A percentile compares a stretch with the other conserved stretches of the same genome.
These are phyloP conservation scores for Vanessa cardui DNA, from an alignment of 2,888 invertebrate genomes.

Conservation along the genomic window DNA sequence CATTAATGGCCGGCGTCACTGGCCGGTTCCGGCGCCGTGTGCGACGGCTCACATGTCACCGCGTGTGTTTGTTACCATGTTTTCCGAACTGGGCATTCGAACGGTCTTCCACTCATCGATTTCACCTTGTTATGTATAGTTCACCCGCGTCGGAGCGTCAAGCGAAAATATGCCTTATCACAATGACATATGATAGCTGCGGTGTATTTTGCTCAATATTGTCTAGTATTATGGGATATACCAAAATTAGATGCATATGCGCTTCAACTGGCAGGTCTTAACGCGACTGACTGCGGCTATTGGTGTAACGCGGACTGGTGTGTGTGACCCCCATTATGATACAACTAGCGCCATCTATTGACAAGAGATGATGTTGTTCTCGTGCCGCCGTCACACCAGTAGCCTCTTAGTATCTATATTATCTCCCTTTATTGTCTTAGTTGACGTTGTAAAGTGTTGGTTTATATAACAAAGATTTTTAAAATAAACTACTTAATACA, in stretches of 20 bases:
- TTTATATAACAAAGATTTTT: conserved; percentile 83
- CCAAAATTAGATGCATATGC: conserved; percentile 31
- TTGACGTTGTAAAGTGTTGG: conserved; percentile 78
- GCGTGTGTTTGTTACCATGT: conserved; percentile 66
- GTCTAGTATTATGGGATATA: conserved; percentile 61
- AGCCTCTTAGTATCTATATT: conserved; percentile 41
- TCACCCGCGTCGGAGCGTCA: conserved; percentile 38
- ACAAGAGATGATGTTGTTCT: not conserved
- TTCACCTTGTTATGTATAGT: conserved; percentile 71
- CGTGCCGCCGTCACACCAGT: conserved; percentile 34
- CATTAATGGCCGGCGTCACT: not conserved
- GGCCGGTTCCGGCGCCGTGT: not conserved
- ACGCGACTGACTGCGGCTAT: conserved; percentile 15
- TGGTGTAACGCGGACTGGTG: conserved; percentile 15
- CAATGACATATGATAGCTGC: conserved; percentile 29
- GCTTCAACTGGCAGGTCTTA: conserved; percentile 12
- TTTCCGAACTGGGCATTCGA: conserved; percentile 67
- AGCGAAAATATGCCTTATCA: conserved; percentile 34
- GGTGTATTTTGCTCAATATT: conserved; percentile 67
- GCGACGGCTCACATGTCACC: conserved; percentile 13
- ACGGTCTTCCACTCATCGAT: conserved; percentile 60
- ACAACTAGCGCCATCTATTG: not conserved
- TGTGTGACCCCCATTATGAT: no score
- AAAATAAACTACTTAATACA: conserved; percentile 81
- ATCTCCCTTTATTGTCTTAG: conserved; percentile 59